phyloP scores from a whole-genome alignment of 1,140 invertebrate species.

The Dysdera silvatica region DNA sequence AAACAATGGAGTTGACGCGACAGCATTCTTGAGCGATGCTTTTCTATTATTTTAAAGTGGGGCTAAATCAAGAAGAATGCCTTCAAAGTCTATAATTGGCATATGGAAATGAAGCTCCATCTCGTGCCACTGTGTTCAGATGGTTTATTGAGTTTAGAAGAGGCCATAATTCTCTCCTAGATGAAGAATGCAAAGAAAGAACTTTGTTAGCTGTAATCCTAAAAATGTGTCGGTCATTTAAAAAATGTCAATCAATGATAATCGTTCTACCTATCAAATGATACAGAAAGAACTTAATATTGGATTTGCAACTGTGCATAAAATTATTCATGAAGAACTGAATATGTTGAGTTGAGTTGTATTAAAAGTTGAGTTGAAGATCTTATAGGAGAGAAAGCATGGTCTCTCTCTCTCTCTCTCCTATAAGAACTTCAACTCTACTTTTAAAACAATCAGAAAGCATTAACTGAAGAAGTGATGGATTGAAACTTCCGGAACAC shows the following conservation, averaged over 20 bases:
- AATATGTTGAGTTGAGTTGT: too few relatives aligned
- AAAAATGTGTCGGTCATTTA: neutral
- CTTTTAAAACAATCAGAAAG: too few relatives aligned
- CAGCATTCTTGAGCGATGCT: neutral
- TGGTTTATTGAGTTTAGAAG: neutral
- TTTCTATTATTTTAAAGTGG: neutral
- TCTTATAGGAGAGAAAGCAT: too few relatives aligned
- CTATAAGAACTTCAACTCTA: too few relatives aligned
- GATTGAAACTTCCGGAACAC: too few relatives aligned
- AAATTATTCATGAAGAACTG: too few relatives aligned
- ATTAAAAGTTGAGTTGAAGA: too few relatives aligned
- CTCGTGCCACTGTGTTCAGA: neutral
- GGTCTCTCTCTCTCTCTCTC: too few relatives aligned
- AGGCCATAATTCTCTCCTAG: neutral
- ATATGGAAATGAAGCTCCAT: neutral
- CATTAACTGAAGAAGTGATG: too few relatives aligned
- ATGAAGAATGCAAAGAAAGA: neutral
- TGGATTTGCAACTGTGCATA: too few relatives aligned
- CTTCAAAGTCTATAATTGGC: neutral
- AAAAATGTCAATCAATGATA: neutral
- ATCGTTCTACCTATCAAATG: too few relatives aligned
- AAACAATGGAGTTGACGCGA: neutral
- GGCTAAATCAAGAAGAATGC: constrained; percentile 1
- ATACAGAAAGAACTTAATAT: too few relatives aligned
- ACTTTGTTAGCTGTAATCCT: neutral